Evolutionary conservation across 2,113 vertebrate species (phyloP), one percentile per base, ranked within the genome.

Genomic region (Petaurus breviceps): DNA sequence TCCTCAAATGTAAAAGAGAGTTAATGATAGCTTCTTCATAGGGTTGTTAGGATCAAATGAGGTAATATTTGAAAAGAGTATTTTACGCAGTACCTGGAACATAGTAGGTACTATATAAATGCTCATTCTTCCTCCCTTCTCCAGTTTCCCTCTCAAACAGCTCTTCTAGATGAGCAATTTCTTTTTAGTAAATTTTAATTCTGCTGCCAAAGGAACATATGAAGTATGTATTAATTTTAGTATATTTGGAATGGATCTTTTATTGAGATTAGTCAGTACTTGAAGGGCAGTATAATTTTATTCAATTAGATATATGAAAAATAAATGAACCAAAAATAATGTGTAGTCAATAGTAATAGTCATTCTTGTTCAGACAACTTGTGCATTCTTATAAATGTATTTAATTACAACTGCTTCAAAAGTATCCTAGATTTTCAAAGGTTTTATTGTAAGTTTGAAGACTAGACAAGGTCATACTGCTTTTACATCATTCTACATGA

Each of bases 381-480:
- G 19, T 89, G 91, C n/a, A 55, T 94, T 93, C 94, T 97, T 97
- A 96, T 50, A 96, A 98, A 96, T n/a, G 54, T 91, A 51, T 89
- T 98, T 96, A 95, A 97, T 98, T 68, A 95, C 0, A 98, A 97
- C 90, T 84, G 92, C 97, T 97, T 95, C 92, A 96, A 98, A 97
- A 98, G 95, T 89, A 61, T 91, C 92, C 92, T 97, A 91, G 96
- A 98, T 98, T 99, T 99, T 99, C 97, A 98, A 99, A 99, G 98
- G 97, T 99, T 99, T 99, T 99, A 99, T 99, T 99, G 98, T 98
- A 99, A 99, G 98, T 98, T 98, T 98, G 98, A 99, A 99, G 99
- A 99, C 98, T 99, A 98, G 99, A 99, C 99, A 99, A 98, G 98
- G 97, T 99, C 95, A 98, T 99, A 99, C 98, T 98, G 98, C 97